These are phyloP conservation scores for Pycnonotus jocosus DNA, from an alignment of 2,113 vertebrate species.

Conservation along the genomic window DNA sequence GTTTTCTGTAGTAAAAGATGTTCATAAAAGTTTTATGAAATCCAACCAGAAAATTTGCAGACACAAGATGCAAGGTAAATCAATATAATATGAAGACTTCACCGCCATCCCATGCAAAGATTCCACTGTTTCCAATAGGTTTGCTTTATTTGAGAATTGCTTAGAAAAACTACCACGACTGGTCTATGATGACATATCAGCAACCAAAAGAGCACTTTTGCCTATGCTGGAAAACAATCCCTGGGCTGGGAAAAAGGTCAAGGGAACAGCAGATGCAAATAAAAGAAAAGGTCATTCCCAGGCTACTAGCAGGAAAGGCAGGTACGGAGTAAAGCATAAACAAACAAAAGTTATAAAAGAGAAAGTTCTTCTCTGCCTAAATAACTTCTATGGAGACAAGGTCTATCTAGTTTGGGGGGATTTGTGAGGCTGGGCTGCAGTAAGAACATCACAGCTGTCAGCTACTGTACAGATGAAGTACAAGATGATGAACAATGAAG, in stretches of 20 bases:
- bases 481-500: neutral
- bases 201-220: neutral
- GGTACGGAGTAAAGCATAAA: neutral
- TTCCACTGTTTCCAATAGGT: neutral
- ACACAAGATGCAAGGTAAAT: neutral
- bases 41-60: neutral
- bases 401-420: neutral
- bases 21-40: neutral
- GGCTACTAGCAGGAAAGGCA: neutral
- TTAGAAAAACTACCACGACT: neutral
- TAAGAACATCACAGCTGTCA: constrained; percentile 3
- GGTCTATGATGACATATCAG: neutral
- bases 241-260: neutral
- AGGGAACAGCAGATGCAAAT: neutral
- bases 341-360: neutral
- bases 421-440: neutral
- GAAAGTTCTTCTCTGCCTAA: neutral
- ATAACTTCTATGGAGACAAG: neutral
- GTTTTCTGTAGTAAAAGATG: neutral
- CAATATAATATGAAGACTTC: neutral
- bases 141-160: neutral
- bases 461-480: neutral
- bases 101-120: neutral
- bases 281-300: neutral
- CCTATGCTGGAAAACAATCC: neutral